Percentiles rank a stretch among this genome's conserved stretches.
phyloP scores from a whole-genome alignment of 2,888 invertebrate genomes.

The Theodoxus fluviatilis region DNA sequence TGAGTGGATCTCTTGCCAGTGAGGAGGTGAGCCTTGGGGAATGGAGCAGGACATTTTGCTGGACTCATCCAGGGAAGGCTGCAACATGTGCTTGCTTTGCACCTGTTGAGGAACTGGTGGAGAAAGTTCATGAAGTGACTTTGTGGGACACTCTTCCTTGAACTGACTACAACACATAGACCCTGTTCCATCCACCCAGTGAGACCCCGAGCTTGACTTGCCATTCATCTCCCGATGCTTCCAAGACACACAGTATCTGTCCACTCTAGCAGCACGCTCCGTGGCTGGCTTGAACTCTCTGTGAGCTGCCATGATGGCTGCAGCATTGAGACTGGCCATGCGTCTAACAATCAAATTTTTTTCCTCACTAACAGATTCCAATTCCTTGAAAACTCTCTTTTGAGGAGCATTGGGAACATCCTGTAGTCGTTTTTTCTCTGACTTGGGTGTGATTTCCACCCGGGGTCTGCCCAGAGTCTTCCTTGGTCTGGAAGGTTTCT shows the following conservation, averaged over 20 bases:
- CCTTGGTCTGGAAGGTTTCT: neutral
- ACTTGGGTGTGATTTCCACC: too few relatives aligned
- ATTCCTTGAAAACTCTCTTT: neutral
- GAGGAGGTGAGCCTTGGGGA: neutral
- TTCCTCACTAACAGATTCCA: constrained; percentile 17
- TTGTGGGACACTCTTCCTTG: too few relatives aligned
- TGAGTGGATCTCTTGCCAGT: neutral
- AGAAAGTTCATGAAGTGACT: too few relatives aligned
- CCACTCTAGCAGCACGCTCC: constrained; percentile 31
- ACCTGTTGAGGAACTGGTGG: neutral
- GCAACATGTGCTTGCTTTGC: neutral
- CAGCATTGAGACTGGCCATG: constrained; percentile 33
- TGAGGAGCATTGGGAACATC: too few relatives aligned
- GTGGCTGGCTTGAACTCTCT: constrained; percentile 25
- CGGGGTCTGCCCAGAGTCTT: too few relatives aligned
- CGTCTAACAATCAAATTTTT: constrained; percentile 20
- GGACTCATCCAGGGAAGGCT: too few relatives aligned
- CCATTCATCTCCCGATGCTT: constrained; percentile 31
- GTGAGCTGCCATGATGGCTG: constrained; percentile 31
- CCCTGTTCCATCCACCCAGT: constrained; percentile 6
- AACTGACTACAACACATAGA: too few relatives aligned
- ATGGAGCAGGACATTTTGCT: too few relatives aligned
- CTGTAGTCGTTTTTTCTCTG: too few relatives aligned
- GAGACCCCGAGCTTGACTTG: constrained; percentile 2
- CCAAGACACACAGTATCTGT: constrained; percentile 33